Conservation (phyloP, 2,888 invertebrate species). For the Drosophila trichaetosa region DNA sequence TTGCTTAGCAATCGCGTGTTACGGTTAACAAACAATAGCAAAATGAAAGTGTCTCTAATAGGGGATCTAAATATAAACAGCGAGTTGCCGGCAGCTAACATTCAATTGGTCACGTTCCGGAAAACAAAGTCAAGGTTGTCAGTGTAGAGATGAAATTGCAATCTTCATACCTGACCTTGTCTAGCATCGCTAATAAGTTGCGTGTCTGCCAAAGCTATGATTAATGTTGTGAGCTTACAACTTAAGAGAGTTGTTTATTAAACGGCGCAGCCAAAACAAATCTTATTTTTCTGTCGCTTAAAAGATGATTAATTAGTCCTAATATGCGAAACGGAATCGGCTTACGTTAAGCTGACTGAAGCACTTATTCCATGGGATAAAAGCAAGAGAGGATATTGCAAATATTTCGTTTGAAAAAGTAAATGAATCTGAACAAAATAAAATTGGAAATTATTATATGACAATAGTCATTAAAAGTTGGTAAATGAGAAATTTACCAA, state of each 20-base stretch:
- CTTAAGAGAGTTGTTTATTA: constrained; percentile 15
- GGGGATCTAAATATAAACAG: constrained; percentile 3
- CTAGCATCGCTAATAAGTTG: constrained; percentile 6
- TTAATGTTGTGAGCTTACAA: constrained; percentile 27
- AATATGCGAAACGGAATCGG: constrained; percentile 38
- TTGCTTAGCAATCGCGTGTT: constrained; percentile 21
- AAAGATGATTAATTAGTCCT: constrained; percentile 42
- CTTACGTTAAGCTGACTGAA: constrained; percentile 29
- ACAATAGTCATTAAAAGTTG: background rate
- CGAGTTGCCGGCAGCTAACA: constrained; percentile 18
- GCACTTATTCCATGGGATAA: background rate
- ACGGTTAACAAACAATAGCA: constrained; percentile 4
- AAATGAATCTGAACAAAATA: background rate
- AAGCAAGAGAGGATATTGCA: background rate
- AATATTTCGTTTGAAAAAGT: background rate
- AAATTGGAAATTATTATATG: background rate
- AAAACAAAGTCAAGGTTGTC: constrained; percentile 50
- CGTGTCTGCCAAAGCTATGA: constrained; percentile 22
- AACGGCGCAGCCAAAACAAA: constrained; percentile 13
- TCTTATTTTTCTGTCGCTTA: constrained; percentile 2
- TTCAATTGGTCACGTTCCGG: constrained; percentile 33
- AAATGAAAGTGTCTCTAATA: constrained; percentile 25
- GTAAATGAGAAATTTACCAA: background rate
- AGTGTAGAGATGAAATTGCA: constrained; percentile 21
- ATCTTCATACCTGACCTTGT: constrained; percentile 27